A percentile compares a stretch with the other conserved stretches of the same genome.
Conservation (phyloP, 2,888 invertebrate genomes). For the Scotopteryx bipunctaria region DNA sequence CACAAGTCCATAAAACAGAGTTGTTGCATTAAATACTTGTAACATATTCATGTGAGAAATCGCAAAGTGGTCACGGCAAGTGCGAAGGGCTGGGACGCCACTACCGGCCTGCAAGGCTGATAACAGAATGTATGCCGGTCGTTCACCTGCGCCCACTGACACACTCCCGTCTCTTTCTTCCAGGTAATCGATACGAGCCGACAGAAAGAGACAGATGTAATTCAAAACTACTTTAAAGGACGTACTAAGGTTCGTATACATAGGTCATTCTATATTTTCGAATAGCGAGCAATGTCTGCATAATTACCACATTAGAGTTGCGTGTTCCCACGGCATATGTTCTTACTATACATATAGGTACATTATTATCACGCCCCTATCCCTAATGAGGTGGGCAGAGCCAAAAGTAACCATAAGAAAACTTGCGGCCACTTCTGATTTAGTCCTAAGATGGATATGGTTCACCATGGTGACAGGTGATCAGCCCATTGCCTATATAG, state of each 20-base stretch:
- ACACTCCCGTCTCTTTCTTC: slow-evolving; percentile 62
- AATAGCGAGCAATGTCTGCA: slow-evolving; percentile 60
- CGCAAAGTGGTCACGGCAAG: slow-evolving; percentile 53
- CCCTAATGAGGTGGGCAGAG: too few relatives aligned
- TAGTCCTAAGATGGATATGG: too few relatives aligned
- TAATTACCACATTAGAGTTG: slow-evolving; percentile 58
- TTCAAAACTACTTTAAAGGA: slow-evolving; percentile 33
- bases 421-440: too few relatives aligned
- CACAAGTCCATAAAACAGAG: neutral
- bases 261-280: slow-evolving; percentile 60
- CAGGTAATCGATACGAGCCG: slow-evolving; percentile 33
- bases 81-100: slow-evolving; percentile 58
- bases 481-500: too few relatives aligned
- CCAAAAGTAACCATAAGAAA: too few relatives aligned
- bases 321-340: slow-evolving; percentile 44
- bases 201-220: slow-evolving; percentile 45
- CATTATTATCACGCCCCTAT: too few relatives aligned
- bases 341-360: neutral
- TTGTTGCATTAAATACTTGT: neutral
- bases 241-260: slow-evolving; percentile 50
- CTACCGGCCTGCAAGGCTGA: slow-evolving; percentile 68
- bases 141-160: slow-evolving; percentile 79
- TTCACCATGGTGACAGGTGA: too few relatives aligned
- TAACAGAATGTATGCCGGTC: slow-evolving; percentile 80
- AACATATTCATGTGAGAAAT: slow-evolving; percentile 5